Evolutionary conservation across 2,888 invertebrate genomes (phyloP).

Genomic region (Drosophila multiciliata): DNA sequence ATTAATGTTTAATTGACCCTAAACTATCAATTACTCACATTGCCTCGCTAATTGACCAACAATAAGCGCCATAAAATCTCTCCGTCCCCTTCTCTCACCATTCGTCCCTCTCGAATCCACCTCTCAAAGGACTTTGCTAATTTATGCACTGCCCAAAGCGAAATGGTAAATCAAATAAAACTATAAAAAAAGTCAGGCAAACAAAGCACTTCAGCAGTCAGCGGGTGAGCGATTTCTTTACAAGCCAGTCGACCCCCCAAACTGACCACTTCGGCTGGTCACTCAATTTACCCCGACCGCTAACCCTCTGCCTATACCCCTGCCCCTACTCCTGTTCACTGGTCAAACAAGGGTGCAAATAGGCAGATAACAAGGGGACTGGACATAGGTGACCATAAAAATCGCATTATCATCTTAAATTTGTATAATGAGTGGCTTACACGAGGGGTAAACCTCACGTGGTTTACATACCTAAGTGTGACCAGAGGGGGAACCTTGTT

Average conservation of each 20-base stretch:
- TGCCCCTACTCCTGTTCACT: not conserved
- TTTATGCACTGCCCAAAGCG: constrained; percentile 76
- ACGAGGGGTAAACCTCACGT: constrained; percentile 24
- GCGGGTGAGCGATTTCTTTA: constrained; percentile 50
- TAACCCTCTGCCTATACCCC: not conserved
- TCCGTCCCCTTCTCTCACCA: not conserved
- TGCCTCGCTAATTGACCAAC: constrained; percentile 59
- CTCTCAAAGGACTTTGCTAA: constrained; percentile 54
- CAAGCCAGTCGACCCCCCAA: constrained; percentile 58
- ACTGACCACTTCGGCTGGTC: constrained; percentile 60
- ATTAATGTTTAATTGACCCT: constrained; percentile 4
- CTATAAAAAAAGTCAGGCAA: constrained; percentile 39
- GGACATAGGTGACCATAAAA: constrained; percentile 58
- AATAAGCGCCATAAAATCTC: constrained; percentile 34
- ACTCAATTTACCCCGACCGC: constrained; percentile 19
- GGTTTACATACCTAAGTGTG: constrained; percentile 1
- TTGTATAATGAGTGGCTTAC: constrained; percentile 43
- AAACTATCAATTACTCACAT: constrained; percentile 62
- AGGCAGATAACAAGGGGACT: constrained; percentile 23
- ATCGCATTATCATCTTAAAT: constrained; percentile 68
- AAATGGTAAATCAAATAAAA: constrained; percentile 73
- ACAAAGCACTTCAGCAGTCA: constrained; percentile 62
- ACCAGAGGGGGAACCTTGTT: constrained; percentile 22
- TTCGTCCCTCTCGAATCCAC: constrained; percentile 3
- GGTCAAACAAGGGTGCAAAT: constrained; percentile 57